Conservation (phyloP, 1,140 invertebrate genomes). For the Centruroides vittatus region DNA sequence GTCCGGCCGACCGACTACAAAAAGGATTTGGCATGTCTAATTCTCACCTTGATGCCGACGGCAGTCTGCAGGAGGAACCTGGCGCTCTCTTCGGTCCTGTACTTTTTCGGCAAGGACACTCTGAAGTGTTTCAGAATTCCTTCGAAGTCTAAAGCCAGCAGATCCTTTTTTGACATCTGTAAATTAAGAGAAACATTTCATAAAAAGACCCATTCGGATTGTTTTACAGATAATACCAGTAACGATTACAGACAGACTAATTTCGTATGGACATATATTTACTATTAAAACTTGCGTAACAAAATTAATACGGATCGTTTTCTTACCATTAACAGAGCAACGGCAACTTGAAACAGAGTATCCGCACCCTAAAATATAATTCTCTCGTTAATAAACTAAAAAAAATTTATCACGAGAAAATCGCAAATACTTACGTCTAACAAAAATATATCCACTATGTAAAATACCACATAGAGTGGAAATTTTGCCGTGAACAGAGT, state of each 20-base stretch:
- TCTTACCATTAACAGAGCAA: conserved; percentile 73
- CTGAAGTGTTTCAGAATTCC: conserved; percentile 81
- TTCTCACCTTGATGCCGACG: conserved; percentile 63
- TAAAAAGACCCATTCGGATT: no score
- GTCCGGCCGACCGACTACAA: not conserved
- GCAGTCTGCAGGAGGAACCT: conserved; percentile 77
- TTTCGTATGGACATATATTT: no score
- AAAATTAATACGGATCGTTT: not conserved
- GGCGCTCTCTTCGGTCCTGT: conserved; percentile 75
- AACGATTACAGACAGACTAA: no score
- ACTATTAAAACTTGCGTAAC: not conserved
- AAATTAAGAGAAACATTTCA: conserved; percentile 20
- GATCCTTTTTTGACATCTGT: conserved; percentile 71
- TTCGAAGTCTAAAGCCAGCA: conserved; percentile 93
- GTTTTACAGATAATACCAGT: no score
- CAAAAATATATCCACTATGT: conserved; percentile 92
- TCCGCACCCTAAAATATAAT: conserved; percentile 49
- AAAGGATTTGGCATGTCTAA: conserved; percentile 1
- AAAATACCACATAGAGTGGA: conserved; percentile 92
- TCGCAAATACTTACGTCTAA: conserved; percentile 24
- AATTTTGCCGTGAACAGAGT: conserved; percentile 97
- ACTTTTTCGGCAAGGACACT: conserved; percentile 91
- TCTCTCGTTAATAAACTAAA: not conserved
- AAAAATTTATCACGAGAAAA: not conserved
- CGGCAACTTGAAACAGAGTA: conserved; percentile 87